Percentiles rank a stretch among this genome's conserved stretches.
phyloP scores from a whole-genome alignment of 2,113 vertebrate genomes.

The Anolis carolinensis region DNA sequence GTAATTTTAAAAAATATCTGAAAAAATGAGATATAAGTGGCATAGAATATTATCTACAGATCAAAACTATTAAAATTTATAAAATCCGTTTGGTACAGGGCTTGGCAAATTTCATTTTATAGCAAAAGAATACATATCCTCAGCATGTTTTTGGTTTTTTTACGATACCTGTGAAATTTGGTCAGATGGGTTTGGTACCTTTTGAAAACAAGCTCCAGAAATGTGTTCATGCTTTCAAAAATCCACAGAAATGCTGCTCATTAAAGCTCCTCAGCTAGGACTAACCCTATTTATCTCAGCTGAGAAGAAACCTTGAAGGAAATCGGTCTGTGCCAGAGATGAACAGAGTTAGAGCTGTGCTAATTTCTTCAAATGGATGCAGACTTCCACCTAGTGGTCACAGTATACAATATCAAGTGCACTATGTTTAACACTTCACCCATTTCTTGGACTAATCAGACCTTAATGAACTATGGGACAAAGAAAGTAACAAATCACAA shows the following conservation, averaged over 20 bases:
- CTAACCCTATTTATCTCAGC: background rate
- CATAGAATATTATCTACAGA: too few relatives aligned
- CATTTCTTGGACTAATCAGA: background rate
- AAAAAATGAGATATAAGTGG: too few relatives aligned
- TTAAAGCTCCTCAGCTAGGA: background rate
- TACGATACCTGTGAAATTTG: too few relatives aligned
- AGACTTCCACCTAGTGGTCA: constrained; percentile 21
- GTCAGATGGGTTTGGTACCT: too few relatives aligned
- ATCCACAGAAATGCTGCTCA: background rate
- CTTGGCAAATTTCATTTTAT: too few relatives aligned
- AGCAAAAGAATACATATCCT: too few relatives aligned
- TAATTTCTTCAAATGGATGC: background rate
- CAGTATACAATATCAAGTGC: background rate
- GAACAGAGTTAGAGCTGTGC: too few relatives aligned
- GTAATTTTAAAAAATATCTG: too few relatives aligned
- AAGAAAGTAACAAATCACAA: background rate
- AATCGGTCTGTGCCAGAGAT: background rate
- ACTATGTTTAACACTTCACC: background rate
- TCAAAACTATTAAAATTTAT: too few relatives aligned
- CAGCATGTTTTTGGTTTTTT: too few relatives aligned
- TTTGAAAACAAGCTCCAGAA: background rate
- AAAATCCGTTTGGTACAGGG: too few relatives aligned
- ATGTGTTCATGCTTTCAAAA: background rate
- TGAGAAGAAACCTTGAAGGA: background rate
- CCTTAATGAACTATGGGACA: background rate